Base-by-base conservation (phyloP, 2,113 vertebrate species). In the Hystrix brachyura region DNA sequence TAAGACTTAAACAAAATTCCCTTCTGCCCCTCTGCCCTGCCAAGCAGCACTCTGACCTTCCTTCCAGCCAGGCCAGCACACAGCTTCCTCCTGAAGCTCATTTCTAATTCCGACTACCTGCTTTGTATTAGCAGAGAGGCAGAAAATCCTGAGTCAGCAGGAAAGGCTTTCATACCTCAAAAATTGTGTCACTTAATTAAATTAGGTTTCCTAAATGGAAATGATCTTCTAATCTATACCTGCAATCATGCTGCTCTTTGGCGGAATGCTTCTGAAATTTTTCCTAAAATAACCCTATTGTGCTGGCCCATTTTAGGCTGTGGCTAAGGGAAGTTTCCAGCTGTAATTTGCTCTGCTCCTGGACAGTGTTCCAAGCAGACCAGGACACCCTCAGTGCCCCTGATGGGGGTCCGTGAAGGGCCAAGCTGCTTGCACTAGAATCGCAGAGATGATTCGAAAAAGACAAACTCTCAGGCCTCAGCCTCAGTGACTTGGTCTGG, bases 141-240 rank as follows among this genome's bases (percentile, higher is more conserved):
- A 62, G 74, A 90, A 94, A 53, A 34, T 43, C 64, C 83, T 72
- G 48, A 94, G 32, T 74, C 7, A 0, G 91, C 71, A 87, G 23
- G 76, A 84, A 94, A 95, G 84, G 64, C 43, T 89, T 96, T 72
- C 81, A 65, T 48, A 90, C 43, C 62, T 90, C 93, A 84, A 96
- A 96, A 94, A 82, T 32, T 62, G 57, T 89, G 92, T 78, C 84
- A 85, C 81, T 88, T 97, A 95, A 97, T 94, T 96, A 93, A 91
- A 96, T 94, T 85, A 96, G 90, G 80, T 43, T 96, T 82, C 81
- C 95, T 90, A 90, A 96, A 90, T 78, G 64, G 93, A 94, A 97
- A 95, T 48, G 69, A 93, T 92, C 83, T 91, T 96, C 96, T 87
- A 82, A 96, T 95, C 53, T 88, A 69, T 29, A 81, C 91, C 95